Percentiles rank a stretch among this genome's conserved stretches.
phyloP scores from a whole-genome alignment of 1,140 invertebrate genomes.

The Diploscapter pachys region DNA sequence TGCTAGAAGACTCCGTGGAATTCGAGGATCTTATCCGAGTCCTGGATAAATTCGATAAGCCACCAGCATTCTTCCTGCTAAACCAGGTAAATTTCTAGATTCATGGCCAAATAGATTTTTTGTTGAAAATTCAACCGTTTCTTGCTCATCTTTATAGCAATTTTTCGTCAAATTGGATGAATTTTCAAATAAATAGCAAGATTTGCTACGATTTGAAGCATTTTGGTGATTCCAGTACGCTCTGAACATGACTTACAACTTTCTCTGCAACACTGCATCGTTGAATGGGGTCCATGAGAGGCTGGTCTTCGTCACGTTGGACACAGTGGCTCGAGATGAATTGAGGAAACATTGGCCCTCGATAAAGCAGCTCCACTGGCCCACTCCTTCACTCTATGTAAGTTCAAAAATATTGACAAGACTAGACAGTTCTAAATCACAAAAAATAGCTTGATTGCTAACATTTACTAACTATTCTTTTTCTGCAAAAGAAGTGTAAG shows the following conservation, averaged over 20 bases:
- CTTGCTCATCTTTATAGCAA: background rate
- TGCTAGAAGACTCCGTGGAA: slow-evolving; percentile 47
- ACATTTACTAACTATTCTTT: background rate
- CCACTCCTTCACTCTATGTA: slow-evolving; percentile 55
- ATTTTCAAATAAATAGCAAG: background rate
- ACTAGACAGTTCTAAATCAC: background rate
- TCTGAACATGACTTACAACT: slow-evolving; percentile 59
- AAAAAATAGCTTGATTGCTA: background rate
- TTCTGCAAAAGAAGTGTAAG: too few relatives aligned
- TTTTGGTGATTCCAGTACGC: slow-evolving; percentile 38
- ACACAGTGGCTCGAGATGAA: slow-evolving; percentile 46
- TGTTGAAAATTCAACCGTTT: too few relatives aligned
- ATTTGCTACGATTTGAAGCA: slow-evolving; percentile 2
- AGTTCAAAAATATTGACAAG: slow-evolving; percentile 25
- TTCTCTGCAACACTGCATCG: slow-evolving; percentile 51
- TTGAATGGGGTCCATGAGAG: slow-evolving; percentile 53
- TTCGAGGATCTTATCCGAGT: slow-evolving; percentile 45
- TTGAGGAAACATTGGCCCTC: slow-evolving; percentile 48
- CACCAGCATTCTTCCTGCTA: slow-evolving; percentile 53
- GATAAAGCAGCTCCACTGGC: slow-evolving; percentile 55
- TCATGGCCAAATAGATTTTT: too few relatives aligned
- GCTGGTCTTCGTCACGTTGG: slow-evolving; percentile 55
- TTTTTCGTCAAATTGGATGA: background rate
- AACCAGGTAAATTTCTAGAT: slow-evolving; percentile 25
- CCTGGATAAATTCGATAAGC: slow-evolving; percentile 50